These are phyloP conservation scores for Gobio gobio DNA, from an alignment of 2,113 vertebrate species.

Conservation along the genomic window DNA sequence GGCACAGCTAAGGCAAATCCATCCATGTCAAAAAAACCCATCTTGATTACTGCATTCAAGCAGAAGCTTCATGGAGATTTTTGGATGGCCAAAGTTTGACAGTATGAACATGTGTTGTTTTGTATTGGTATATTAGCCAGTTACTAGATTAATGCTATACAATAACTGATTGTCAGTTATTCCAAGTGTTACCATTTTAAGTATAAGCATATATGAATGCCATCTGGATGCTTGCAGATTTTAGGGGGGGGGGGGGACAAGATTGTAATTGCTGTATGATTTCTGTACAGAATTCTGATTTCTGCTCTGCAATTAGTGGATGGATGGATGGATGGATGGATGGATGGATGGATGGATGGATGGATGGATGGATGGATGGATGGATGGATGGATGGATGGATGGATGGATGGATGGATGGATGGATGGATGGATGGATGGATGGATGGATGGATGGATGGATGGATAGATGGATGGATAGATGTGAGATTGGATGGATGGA, in stretches of 20 bases:
- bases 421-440: no score
- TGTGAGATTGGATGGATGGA: no score
- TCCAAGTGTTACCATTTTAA: neutral
- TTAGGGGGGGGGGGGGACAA: no score
- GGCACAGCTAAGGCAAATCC: slow-evolving; percentile 20
- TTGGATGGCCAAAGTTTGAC: slow-evolving; percentile 13
- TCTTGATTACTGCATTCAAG: slow-evolving; percentile 24
- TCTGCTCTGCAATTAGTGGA: neutral
- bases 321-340: neutral
- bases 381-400: neutral
- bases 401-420: no score
- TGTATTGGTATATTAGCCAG: neutral
- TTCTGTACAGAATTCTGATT: neutral
- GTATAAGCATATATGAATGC: slow-evolving; percentile 17
- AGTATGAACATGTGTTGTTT: slow-evolving; percentile 4
- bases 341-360: neutral
- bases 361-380: neutral
- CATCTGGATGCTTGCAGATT: neutral
- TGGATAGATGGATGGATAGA: no score
- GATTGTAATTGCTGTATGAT: neutral
- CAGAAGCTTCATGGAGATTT: neutral
- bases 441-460: no score
- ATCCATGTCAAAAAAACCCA: slow-evolving; percentile 23
- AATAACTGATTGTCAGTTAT: no score
- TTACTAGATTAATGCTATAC: neutral